Evolutionary conservation across 2,888 invertebrate species (phyloP), one percentile per base, ranked within the genome.

Genomic region (Andrena minutula): DNA sequence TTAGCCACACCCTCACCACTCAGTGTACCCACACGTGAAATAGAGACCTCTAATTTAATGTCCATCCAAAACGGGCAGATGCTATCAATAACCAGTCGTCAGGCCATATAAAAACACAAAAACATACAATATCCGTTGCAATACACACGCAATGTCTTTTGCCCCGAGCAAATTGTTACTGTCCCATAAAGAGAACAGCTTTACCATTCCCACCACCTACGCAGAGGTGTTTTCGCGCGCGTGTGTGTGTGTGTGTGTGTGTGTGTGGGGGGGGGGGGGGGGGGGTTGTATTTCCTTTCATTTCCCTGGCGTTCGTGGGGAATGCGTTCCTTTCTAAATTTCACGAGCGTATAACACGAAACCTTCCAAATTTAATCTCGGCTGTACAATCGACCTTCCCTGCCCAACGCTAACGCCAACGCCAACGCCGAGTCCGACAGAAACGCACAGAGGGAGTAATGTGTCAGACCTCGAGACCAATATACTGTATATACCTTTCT

Each of bases 331-430:
- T 51, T 41, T 51, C 47, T 30, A 66, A 72, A 30, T 72, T 77
- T 71, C 35, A 69, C 68, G 53, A 56, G 49, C 28, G 35, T 7
- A 65, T 64, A 16, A 23, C 75, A 49, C 30, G 78, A 49, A 63
- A 64, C 68, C 26, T 58, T 53, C 26, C 16, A n/a, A 76, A 76
- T 80, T 80, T 80, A 80, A 80, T 80, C 71, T 68, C 71, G 32
- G 32, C n/a, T 10, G 2, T 20, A 53, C 32, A 71, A 70, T 75
- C 75, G 56, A 6, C 56, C 32, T 26, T 8, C 51, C 7, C 26
- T 20, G 10, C 41, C 32, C 5, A n/a, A n/a, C n/a, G n/a, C n/a
- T n/a, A n/a, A n/a, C n/a, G n/a, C 51, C 26, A n/a, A 4, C 16
- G 47, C n/a, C 30, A 4, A 20, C 23, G 2, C 8, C 35, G 32